Evolutionary conservation across 2,797 vertebrate genomes (phyloP), one percentile per base, ranked within the genome.

Genomic region (Protosalanx chinensis): DNA sequence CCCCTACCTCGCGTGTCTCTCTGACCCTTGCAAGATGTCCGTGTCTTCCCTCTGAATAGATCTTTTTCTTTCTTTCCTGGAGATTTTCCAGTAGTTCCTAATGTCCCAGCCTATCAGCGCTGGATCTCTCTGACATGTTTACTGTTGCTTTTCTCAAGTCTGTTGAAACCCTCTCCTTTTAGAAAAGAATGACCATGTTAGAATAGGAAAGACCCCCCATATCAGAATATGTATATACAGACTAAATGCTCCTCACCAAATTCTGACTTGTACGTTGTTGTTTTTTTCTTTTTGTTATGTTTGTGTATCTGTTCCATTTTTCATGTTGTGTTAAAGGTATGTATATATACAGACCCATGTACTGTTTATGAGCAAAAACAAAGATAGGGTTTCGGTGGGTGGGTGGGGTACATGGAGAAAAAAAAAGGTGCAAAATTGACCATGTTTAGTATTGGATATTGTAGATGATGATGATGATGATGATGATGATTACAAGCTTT

Each of bases 331-430:
- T 97, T 93, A 89, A 94, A 93, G 93, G 93, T 96, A 94, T 91
- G 57, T 97, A 95, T 94, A 96, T 96, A 96, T 91, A 94, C 94
- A 95, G 95, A 97, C 96, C 96, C 94, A 93, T 95, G 95, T 97
- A 96, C 96, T 97, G 95, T 97, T 96, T 90, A 95, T 92, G 95
- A 97, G 95, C 94, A 95, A 95, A 96, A 95, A 95, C 94, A 95
- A 96, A 95, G 84, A 85, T 49, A 76, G 86, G 23, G 49, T 80
- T 76, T 71, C 75, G 77, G 76, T 64, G 64, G 73, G 72, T 30
- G 15, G 29, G 20, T 7, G 6, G 29, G 30, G 2, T 16, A 23
- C 71, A 93, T 91, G 78, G n/a, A n/a, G n/a, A n/a, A 74, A 30
- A 68, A 82, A 91, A 95, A 96, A 95, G 94, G 95, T 95, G 93